A percentile compares a stretch with the other conserved stretches of the same genome.
Evolutionary conservation across 2,888 invertebrate genomes (phyloP).

Genomic region (Plagodis pulveraria): DNA sequence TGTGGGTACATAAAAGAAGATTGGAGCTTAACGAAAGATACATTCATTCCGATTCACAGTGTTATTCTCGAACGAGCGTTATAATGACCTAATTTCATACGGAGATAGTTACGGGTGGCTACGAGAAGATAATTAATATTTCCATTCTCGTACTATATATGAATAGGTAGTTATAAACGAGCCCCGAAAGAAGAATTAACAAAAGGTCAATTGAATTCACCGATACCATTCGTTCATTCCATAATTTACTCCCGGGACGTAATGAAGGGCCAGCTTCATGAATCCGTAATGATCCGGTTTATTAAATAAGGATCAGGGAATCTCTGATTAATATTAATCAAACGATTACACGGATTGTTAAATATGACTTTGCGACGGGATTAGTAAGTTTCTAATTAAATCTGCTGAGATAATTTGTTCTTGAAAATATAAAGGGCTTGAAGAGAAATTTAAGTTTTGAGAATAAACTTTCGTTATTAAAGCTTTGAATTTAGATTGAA

Average conservation of each 20-base stretch:
- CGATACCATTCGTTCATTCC: conserved; percentile 17
- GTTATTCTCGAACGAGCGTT: too few species aligned
- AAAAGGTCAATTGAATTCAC: conserved; percentile 7
- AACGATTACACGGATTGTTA: conserved; percentile 22
- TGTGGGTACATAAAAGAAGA: too few species aligned
- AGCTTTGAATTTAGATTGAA: not conserved
- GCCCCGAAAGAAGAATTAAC: not conserved
- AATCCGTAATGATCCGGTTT: conserved; percentile 30
- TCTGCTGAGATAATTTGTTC: conserved; percentile 6
- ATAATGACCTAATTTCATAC: too few species aligned
- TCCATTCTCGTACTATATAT: too few species aligned
- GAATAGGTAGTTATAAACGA: too few species aligned
- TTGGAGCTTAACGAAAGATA: too few species aligned
- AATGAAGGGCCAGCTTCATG: conserved; percentile 30
- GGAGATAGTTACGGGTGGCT: too few species aligned
- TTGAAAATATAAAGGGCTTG: not conserved
- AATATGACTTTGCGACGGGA: conserved; percentile 15
- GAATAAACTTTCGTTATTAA: not conserved
- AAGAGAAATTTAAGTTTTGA: not conserved
- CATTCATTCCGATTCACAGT: too few species aligned
- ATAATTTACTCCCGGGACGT: conserved; percentile 15
- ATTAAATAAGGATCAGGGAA: conserved; percentile 26
- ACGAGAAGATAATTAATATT: too few species aligned
- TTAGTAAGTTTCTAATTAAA: conserved; percentile 16
- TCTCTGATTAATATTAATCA: conserved; percentile 21